These are phyloP conservation scores for Megalopta genalis DNA, from an alignment of 1,140 invertebrate genomes.

Conservation along the genomic window DNA sequence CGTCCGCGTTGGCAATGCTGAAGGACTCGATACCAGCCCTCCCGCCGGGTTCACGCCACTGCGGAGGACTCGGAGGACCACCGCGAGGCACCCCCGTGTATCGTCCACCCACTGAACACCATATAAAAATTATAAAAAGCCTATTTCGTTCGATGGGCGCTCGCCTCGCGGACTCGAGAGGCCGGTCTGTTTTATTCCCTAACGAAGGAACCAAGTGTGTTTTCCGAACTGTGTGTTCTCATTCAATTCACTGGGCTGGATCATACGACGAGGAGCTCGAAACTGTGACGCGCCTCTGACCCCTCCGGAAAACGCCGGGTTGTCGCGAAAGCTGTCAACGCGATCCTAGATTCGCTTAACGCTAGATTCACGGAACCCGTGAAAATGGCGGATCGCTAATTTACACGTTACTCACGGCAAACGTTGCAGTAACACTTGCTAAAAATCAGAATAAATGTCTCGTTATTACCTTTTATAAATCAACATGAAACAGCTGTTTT, in stretches of 20 bases:
- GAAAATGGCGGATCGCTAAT: too few species aligned
- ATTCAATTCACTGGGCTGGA: constrained; percentile 15
- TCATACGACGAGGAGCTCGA: constrained; percentile 14
- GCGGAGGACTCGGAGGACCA: background rate
- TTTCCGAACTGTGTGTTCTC: background rate
- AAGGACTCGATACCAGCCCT: constrained; percentile 31
- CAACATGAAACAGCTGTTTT: too few species aligned
- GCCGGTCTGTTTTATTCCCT: background rate
- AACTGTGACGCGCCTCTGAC: background rate
- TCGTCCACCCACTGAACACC: constrained; percentile 14
- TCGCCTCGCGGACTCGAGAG: background rate
- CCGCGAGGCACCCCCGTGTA: background rate
- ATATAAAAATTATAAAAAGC: constrained; percentile 53
- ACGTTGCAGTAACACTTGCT: too few species aligned
- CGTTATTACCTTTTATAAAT: too few species aligned
- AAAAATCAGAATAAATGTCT: too few species aligned
- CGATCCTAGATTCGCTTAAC: too few species aligned
- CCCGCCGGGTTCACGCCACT: background rate
- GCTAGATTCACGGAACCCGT: too few species aligned
- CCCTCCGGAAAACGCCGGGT: too few species aligned
- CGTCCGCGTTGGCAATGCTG: constrained; percentile 17
- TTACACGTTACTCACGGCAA: too few species aligned
- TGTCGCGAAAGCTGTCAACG: too few species aligned
- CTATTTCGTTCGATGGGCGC: background rate
- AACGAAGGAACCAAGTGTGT: constrained; percentile 2